Base-by-base conservation (phyloP, 2,113 vertebrate genomes). In the Toxotes chatareus region DNA sequence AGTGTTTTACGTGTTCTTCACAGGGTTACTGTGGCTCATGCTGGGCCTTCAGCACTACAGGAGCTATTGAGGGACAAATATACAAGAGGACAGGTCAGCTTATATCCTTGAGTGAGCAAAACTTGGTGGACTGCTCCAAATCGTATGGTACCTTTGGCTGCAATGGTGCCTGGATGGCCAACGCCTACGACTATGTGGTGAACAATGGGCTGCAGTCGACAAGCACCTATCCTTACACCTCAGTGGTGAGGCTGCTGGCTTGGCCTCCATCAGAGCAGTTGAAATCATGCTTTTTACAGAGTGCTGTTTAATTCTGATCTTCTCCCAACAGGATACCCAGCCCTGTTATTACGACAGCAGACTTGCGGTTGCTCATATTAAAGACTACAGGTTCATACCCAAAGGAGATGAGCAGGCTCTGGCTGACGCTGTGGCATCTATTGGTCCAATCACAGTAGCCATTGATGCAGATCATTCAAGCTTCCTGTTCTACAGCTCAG, bases 11-110 rank as follows among this genome's bases (percentile, higher is more conserved):
- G 66, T 71, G 1, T 4, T 85, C 11, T 38, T 67, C 55, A 10
- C 76, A 96, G 95, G 94, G 95, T 32, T 95, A 90, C 86, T 96
- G 95, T 86, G 95, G 95, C 42, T 96, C 95, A 0, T 96, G 95
- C 85, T 96, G 95, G 95, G 95, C 95, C 21, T 96, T 96, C 84
- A 96, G 95, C 91, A 96, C 95, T 40, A 96, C 95, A 0, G 95
- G 95, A 44, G 95, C 95, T 7, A 93, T 96, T 0, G 95, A 96
- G 80, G 95, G 93, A 34, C 95, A 96, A 69, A 61, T 95, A 17
- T 95, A 84, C 76, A 95, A 94, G 86, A 92, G 36, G 67, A 95
- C 94, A 1, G 95, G 95, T 14, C 92, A 89, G 68, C 91, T 95
- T 23, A 31, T 94, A 31, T 94, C 95, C 4, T 55, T 96, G 71